Base-by-base conservation (phyloP, 2,888 invertebrate species). In the Brachypterus glaber region DNA sequence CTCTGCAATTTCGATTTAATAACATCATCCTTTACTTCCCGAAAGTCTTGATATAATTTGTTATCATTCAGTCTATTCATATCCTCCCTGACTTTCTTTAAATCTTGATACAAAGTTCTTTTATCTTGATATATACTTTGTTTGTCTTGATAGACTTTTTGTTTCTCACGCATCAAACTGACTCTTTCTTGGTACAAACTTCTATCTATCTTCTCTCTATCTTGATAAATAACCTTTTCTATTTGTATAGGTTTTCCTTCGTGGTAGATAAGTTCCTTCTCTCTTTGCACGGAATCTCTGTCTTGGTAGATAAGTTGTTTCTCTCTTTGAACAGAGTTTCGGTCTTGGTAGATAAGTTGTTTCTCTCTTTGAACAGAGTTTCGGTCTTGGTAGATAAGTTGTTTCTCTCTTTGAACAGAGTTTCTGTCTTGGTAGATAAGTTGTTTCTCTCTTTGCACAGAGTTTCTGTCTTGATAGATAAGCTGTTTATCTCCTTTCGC, bases 41-140 rank as follows among this genome's bases (percentile, higher is more conserved):
- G 3, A 8, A 18, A 16, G 26, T 38, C 40, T 34, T 38, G 41
- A 31, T 25, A 39, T 13, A 15, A 29, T 1, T 18, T 11, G 18
- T 33, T 18, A n/a, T 33, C 4, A 33, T 17, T 33, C 27, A 34
- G 30, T 16, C 35, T 13, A 18, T 31, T 24, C 15, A n/a, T 32
- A 27, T 38, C 35, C 39, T 33, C 43, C 12, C 27, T 5, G 12
- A 11, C 27, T 4, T 27, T 27, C 12, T 27, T 5, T 4, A 27
- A 11, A 11, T 27, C 27, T 27, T 27, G 27, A 27, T 27, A 27
- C 8, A 27, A 13, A 5, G 12, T 4, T 13, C 12, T 27, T 11
- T 27, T 27, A 11, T 27, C 27, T 4, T 9, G 27, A 27, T 27
- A 27, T 9, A 27, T 27, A 5, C 4, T 5, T 27, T 11, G 7